Evolutionary conservation across 2,888 invertebrate genomes (phyloP).

Genomic region (Calameuta filiformis): DNA sequence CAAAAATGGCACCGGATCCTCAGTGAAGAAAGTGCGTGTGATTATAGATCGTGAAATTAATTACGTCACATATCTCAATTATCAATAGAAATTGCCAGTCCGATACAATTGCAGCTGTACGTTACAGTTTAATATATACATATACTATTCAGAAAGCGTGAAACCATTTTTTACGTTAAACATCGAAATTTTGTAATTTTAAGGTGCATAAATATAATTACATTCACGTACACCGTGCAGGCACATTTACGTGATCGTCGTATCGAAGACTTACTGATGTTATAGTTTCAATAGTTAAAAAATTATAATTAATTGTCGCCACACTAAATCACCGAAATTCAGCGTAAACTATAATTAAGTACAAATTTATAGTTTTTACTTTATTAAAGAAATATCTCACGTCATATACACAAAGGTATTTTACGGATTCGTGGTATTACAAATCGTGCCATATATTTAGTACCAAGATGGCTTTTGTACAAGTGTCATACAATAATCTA

Average conservation of each 20-base stretch:
- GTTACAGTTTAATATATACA: no score
- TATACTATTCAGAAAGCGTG: background rate
- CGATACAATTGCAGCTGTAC: no score
- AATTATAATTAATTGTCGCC: background rate
- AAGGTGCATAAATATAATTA: no score
- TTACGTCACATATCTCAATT: background rate
- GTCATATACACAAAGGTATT: background rate
- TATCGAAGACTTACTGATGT: background rate
- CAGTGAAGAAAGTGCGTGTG: slow-evolving; percentile 43
- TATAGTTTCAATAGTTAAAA: background rate
- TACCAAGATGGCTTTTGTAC: background rate
- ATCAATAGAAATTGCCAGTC: background rate
- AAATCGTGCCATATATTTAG: background rate
- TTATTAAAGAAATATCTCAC: background rate
- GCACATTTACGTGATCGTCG: background rate
- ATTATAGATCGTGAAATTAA: background rate
- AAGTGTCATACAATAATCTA: slow-evolving; percentile 3
- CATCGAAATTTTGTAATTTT: no score
- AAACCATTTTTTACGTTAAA: background rate
- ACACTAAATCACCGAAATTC: background rate
- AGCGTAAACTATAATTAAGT: background rate
- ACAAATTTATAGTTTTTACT: background rate
- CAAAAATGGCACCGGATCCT: slow-evolving; percentile 78
- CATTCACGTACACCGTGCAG: background rate
- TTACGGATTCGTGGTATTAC: background rate